A percentile compares a stretch with the other conserved stretches of the same genome.
phyloP scores from a whole-genome alignment of 2,797 vertebrate genomes.

The Etheostoma perlongum region DNA sequence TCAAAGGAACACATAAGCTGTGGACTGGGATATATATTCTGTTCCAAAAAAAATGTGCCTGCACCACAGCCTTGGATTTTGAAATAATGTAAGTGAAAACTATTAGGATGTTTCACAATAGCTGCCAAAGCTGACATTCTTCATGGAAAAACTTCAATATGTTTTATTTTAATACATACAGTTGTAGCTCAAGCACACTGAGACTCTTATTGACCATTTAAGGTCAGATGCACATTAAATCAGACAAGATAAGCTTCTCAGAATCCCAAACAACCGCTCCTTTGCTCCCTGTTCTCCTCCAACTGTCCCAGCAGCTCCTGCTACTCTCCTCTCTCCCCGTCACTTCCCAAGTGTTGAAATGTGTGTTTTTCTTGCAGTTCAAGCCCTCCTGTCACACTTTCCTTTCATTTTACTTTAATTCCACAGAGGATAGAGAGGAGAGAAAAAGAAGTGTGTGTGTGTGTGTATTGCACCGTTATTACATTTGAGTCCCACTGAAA shows the following conservation, averaged over 20 bases:
- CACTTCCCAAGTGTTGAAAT: conserved; percentile 68
- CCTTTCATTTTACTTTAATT: conserved; percentile 73
- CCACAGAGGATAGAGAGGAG: conserved; percentile 52
- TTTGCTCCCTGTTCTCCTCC: conserved; percentile 46
- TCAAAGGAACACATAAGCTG: conserved; percentile 52
- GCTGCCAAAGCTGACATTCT: conserved; percentile 13
- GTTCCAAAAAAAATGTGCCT: conserved; percentile 13
- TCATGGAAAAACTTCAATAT: conserved; percentile 17
- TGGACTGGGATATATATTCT: conserved; percentile 47
- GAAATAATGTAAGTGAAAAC: conserved; percentile 34
- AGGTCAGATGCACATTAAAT: conserved; percentile 12
- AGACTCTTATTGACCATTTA: conserved; percentile 32
- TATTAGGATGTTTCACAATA: conserved; percentile 41
- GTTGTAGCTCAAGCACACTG: background rate
- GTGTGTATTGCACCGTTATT: conserved; percentile 4
- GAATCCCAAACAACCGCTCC: conserved; percentile 40
- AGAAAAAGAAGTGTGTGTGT: conserved; percentile 26
- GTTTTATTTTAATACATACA: conserved; percentile 13
- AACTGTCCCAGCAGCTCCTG: conserved; percentile 37
- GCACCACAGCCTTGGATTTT: conserved; percentile 18
- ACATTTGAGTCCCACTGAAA: background rate
- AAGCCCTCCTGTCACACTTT: conserved; percentile 70
- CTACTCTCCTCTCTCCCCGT: conserved; percentile 21
- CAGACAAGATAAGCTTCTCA: conserved; percentile 26
- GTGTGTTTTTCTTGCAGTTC: conserved; percentile 72